Evolutionary conservation across 64 coral and sea anemone species (phyloP), one percentile per base, ranked within the genome.

Genomic region (Stylophora pistillata): DNA sequence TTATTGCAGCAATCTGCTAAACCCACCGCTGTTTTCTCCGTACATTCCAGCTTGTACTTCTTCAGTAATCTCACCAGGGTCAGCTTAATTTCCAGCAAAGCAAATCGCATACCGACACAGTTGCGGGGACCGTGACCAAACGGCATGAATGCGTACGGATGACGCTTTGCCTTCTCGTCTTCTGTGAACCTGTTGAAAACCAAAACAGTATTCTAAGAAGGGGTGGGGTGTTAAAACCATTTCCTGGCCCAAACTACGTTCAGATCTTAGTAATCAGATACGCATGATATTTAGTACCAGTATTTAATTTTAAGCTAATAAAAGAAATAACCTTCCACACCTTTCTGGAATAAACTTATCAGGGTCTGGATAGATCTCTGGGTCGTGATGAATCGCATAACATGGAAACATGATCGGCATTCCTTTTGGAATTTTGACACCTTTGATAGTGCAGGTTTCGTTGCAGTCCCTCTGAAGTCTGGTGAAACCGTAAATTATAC

Each of bases 301-400:
- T 25, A 68, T 20, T 4, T 17, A n/a, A 64, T 23, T 21, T 21
- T 3, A 18, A 18, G 23, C 10, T 9, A 64, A 6, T 18, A 23
- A 21, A 64, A 16, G 17, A 64, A 65, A 68, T 11, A 68, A 26
- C 64, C 26, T 18, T 7, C 11, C 58, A 32, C 37, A 94, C 56
- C 89, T 89, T 10, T 90, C 92, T 14, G 92, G 92, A 20, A 90
- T 47, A 72, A 94, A 94, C 66, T 73, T 90, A 57, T 90, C 73
- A 7, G 93, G 82, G 6, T 94, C 59, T 53, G 89, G 63, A 89
- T 89, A 95, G 9, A 76, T 76, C 47, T 95, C 85, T 30, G 93
- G 93, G 23, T 95, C 89, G 37, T 83, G 82, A 32, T 95, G 93
- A 21, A 95, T 27, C 13, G 84, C 37, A 26, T 95, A 95, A 13